phyloP scores from a whole-genome alignment of 2,797 vertebrate genomes.

The Myripristis murdjan region DNA sequence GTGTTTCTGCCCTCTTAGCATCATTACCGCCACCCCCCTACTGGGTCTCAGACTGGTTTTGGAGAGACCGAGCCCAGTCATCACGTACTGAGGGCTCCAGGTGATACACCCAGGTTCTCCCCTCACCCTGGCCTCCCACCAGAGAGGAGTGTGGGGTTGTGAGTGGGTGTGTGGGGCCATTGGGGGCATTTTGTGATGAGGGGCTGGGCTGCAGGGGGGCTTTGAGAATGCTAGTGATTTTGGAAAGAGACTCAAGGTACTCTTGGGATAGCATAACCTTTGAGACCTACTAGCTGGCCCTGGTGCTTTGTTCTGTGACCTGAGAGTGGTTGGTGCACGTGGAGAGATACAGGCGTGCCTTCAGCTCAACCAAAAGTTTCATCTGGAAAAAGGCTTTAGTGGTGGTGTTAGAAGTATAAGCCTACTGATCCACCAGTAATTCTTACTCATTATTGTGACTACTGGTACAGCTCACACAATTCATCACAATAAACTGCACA shows the following conservation, averaged over 20 bases:
- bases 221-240: constrained; percentile 80
- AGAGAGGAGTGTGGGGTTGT: constrained; percentile 55
- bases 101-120: constrained; percentile 70
- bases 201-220: constrained; percentile 73
- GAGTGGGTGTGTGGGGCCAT: constrained; percentile 61
- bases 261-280: constrained; percentile 76
- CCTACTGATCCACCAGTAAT: constrained; percentile 12
- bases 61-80: constrained; percentile 54
- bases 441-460: neutral
- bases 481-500: no score
- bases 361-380: constrained; percentile 55
- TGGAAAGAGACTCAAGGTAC: constrained; percentile 72
- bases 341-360: constrained; percentile 38
- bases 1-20: constrained; percentile 64
- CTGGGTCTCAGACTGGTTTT: constrained; percentile 56
- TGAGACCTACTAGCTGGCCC: constrained; percentile 73
- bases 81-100: constrained; percentile 65
- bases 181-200: constrained; percentile 75
- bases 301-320: constrained; percentile 76
- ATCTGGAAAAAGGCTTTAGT: constrained; percentile 22
- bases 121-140: constrained; percentile 39
- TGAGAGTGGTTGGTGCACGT: constrained; percentile 47
- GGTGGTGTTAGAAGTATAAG: neutral
- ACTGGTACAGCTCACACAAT: neutral
- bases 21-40: constrained; percentile 70